These are phyloP conservation scores for Clitarchus hookeri DNA, from an alignment of 2,888 invertebrate species.

Conservation along the genomic window DNA sequence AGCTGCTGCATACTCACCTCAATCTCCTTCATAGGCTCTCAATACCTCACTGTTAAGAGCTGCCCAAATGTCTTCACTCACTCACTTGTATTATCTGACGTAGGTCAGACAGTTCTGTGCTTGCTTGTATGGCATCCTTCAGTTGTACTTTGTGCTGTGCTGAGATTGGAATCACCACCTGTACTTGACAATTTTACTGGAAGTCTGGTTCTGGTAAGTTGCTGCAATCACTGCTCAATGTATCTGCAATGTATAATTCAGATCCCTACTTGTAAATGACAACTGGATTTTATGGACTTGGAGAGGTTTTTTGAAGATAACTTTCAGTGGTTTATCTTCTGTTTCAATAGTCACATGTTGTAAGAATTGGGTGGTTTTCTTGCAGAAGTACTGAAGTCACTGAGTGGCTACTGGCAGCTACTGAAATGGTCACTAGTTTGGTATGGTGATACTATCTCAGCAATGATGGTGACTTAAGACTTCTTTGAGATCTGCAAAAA, in stretches of 20 bases:
- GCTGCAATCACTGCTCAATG: background rate
- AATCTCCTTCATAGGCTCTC: too few relatives aligned
- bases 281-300: background rate
- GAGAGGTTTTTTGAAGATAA: background rate
- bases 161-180: background rate
- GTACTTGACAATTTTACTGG: background rate
- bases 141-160: background rate
- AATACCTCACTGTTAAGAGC: too few relatives aligned
- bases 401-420: slow-evolving; percentile 39
- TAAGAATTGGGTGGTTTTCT: slow-evolving; percentile 48
- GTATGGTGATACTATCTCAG: background rate
- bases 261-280: background rate
- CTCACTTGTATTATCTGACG: too few relatives aligned
- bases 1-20: too few relatives aligned
- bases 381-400: slow-evolving; percentile 43
- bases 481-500: background rate
- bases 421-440: slow-evolving; percentile 48
- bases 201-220: too few relatives aligned
- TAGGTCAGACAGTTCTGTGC: background rate
- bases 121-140: background rate
- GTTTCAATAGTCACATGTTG: background rate
- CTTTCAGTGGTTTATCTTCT: background rate
- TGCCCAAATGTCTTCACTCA: too few relatives aligned
- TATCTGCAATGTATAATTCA: background rate
- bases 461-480: background rate